A percentile compares a stretch with the other conserved stretches of the same genome.
phyloP scores from a whole-genome alignment of 2,797 vertebrate species.

The Chelon auratus region DNA sequence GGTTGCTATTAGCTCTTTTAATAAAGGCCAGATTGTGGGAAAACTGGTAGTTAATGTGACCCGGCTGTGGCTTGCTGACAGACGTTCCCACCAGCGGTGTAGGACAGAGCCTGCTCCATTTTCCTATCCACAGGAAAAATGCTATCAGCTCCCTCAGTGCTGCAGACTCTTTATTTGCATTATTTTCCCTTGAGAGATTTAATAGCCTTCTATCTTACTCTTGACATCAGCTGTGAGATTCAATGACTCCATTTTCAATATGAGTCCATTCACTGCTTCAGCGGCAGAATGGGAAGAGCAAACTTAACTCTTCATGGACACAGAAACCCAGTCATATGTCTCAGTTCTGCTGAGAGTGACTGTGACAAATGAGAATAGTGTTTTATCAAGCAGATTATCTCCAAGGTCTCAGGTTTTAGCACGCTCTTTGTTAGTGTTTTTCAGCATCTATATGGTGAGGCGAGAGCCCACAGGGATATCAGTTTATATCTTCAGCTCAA shows the following conservation, averaged over 20 bases:
- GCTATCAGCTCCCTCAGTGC: slow-evolving; percentile 68
- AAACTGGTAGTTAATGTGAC: slow-evolving; percentile 83
- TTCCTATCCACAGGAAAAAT: slow-evolving; percentile 80
- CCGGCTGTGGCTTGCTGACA: slow-evolving; percentile 79
- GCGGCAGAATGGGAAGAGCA: slow-evolving; percentile 40
- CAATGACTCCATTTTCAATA: slow-evolving; percentile 65
- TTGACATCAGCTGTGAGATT: slow-evolving; percentile 69
- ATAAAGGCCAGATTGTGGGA: slow-evolving; percentile 86
- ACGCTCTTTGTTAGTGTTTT: slow-evolving; percentile 6
- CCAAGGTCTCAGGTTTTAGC: slow-evolving; percentile 41
- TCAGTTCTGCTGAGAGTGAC: slow-evolving; percentile 25
- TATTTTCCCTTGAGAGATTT: slow-evolving; percentile 76
- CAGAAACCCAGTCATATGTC: slow-evolving; percentile 58
- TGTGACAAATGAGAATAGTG: slow-evolving; percentile 42
- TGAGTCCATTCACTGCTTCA: slow-evolving; percentile 52
- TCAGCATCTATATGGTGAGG: not conserved
- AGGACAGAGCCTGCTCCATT: slow-evolving; percentile 76
- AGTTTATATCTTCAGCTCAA: slow-evolving; percentile 19
- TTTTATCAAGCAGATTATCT: slow-evolving; percentile 54
- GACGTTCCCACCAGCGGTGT: slow-evolving; percentile 79
- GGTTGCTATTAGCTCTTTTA: slow-evolving; percentile 77
- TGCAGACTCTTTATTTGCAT: slow-evolving; percentile 74
- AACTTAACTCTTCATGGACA: slow-evolving; percentile 42
- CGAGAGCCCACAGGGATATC: not conserved
- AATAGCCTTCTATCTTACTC: slow-evolving; percentile 74